Conservation (phyloP, 2,888 invertebrate species). For the Acrocyrtus sp. region DNA sequence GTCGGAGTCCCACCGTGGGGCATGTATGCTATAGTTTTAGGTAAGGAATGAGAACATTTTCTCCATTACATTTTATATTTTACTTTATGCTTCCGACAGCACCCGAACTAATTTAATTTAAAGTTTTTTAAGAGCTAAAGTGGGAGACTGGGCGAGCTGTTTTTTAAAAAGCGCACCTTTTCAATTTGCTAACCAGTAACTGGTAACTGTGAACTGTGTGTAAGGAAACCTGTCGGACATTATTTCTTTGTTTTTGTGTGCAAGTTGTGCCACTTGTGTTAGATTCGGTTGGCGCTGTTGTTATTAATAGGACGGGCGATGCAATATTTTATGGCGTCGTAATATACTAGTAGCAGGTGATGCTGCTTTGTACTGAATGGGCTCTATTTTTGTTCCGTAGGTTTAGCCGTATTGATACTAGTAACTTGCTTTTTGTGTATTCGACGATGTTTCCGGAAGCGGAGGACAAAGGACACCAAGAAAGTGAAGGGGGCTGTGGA, state of each 20-base stretch:
- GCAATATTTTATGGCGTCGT: no score
- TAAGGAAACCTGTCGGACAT: no score
- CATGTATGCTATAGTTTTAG: conserved; percentile 84
- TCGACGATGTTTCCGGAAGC: conserved; percentile 89
- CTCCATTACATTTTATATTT: conserved; percentile 1
- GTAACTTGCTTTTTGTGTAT: conserved; percentile 92
- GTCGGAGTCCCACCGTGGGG: conserved; percentile 87
- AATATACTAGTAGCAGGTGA: no score
- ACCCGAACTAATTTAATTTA: neutral
- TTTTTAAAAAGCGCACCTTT: conserved; percentile 7
- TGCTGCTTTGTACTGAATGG: no score
- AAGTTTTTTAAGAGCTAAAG: neutral
- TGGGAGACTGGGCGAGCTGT: no score
- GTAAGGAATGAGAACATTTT: conserved; percentile 68
- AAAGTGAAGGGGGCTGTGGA: conserved; percentile 95
- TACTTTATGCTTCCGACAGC: neutral
- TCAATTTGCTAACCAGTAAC: no score
- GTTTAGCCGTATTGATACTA: conserved; percentile 77
- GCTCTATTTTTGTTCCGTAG: conserved; percentile 67
- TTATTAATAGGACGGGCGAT: no score
- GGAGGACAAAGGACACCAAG: conserved; percentile 93
- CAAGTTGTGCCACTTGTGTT: no score
- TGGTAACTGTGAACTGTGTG: no score
- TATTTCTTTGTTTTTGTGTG: conserved; percentile 11
- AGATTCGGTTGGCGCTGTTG: no score